These are phyloP conservation scores for Ciconia maguari DNA, from an alignment of 2,113 vertebrate genomes.

Conservation along the genomic window DNA sequence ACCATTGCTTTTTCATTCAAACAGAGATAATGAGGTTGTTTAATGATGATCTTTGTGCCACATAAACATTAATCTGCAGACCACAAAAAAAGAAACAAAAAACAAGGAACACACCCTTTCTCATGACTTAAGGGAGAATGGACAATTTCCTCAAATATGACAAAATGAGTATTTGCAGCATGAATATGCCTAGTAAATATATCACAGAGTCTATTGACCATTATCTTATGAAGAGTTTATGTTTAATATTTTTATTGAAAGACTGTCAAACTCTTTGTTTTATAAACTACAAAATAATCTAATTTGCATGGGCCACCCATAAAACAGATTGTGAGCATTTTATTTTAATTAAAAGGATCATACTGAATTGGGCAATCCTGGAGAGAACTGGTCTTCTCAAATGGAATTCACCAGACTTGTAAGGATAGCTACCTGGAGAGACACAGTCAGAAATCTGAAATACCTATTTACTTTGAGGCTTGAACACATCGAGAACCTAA, in stretches of 20 bases:
- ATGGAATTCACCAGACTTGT: not conserved
- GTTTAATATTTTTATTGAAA: conserved; percentile 10
- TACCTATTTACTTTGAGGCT: not conserved
- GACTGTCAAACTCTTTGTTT: not conserved
- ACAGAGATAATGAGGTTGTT: conserved; percentile 54
- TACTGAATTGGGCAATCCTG: not conserved
- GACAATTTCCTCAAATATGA: not conserved
- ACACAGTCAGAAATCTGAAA: not conserved
- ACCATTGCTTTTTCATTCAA: conserved; percentile 42
- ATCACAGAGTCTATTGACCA: not conserved
- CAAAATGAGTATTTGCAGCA: not conserved
- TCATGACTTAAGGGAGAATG: not conserved
- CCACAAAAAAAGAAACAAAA: not conserved
- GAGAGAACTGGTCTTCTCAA: not conserved
- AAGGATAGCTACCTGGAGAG: not conserved
- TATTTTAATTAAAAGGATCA: not conserved
- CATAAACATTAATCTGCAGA: conserved; percentile 44
- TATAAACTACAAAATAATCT: not conserved
- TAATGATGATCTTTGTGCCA: conserved; percentile 19
- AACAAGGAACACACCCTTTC: not conserved
- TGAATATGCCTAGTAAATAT: not conserved
- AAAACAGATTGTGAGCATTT: not conserved
- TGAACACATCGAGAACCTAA: not conserved
- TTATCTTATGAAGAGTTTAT: not conserved
- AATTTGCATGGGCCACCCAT: not conserved